A percentile compares a stretch with the other conserved stretches of the same genome.
phyloP scores from a whole-genome alignment of 2,888 invertebrate species.

The Merodon equestris region DNA sequence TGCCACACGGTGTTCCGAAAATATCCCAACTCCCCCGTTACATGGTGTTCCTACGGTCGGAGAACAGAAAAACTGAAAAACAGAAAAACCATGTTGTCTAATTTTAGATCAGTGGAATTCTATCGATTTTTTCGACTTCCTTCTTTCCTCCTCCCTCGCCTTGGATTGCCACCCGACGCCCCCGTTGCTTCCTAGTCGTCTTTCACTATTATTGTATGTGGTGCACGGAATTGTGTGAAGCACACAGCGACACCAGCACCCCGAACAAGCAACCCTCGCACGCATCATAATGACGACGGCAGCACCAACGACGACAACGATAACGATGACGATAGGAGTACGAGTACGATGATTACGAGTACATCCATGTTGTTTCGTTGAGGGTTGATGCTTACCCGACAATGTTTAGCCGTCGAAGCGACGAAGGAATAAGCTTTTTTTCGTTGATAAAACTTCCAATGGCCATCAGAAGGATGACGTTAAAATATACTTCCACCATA shows the following conservation, averaged over 20 bases:
- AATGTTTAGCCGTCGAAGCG: background rate
- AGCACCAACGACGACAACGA: conserved; percentile 16
- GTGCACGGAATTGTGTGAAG: conserved; percentile 11
- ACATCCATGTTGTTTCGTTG: conserved; percentile 5
- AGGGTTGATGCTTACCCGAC: background rate
- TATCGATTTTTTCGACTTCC: conserved; percentile 66
- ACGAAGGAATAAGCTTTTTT: conserved; percentile 52
- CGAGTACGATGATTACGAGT: background rate
- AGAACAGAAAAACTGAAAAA: too few species aligned
- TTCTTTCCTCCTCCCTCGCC: conserved; percentile 1
- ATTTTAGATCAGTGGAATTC: conserved; percentile 77
- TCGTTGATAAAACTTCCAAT: conserved; percentile 66
- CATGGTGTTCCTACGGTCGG: conserved; percentile 41
- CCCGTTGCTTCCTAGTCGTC: background rate
- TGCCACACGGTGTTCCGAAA: conserved; percentile 40
- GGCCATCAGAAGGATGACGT: conserved; percentile 63
- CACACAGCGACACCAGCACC: conserved; percentile 42
- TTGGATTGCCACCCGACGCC: conserved; percentile 2
- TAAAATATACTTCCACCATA: conserved; percentile 5
- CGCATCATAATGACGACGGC: conserved; percentile 59
- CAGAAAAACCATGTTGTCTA: conserved; percentile 73
- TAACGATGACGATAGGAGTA: conserved; percentile 14
- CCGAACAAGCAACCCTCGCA: conserved; percentile 54
- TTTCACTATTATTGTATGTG: conserved; percentile 43
- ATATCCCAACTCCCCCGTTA: conserved; percentile 56